These are phyloP conservation scores for Rhabdornis inornatus DNA, from an alignment of 2,113 vertebrate genomes.

Conservation along the genomic window DNA sequence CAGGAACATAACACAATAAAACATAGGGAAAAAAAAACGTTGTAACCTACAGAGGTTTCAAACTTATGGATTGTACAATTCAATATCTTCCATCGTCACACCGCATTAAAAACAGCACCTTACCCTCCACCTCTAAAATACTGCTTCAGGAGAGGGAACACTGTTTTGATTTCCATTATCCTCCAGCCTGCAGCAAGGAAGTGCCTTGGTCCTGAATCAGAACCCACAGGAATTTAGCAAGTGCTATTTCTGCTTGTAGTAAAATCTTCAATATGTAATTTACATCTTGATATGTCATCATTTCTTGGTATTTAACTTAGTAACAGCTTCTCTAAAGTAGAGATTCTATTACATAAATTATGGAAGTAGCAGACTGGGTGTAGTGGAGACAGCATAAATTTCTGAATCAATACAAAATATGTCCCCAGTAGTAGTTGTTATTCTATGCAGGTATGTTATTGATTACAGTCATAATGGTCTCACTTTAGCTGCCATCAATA, in stretches of 20 bases:
- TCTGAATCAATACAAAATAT: constrained; percentile 55
- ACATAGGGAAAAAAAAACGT: background rate
- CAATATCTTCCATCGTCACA: background rate
- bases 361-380: constrained; percentile 3
- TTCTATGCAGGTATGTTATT: constrained; percentile 61
- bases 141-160: background rate
- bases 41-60: background rate
- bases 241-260: constrained; percentile 51
- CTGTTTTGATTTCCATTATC: background rate
- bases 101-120: background rate
- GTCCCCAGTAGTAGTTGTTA: constrained; percentile 32
- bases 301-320: constrained; percentile 62
- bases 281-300: constrained; percentile 58
- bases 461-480: constrained; percentile 57
- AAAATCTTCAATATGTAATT: constrained; percentile 49
- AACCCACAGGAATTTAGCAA: constrained; percentile 47
- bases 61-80: background rate
- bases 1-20: background rate
- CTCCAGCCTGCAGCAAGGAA: constrained; percentile 31
- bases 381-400: constrained; percentile 30
- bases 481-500: constrained; percentile 48
- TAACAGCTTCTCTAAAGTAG: constrained; percentile 34
- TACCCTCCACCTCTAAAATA: background rate
- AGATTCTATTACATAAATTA: constrained; percentile 58
- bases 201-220: constrained; percentile 27